Conservation (phyloP, 2,113 vertebrate genomes). For the Tympanuchus pallidicinctus region DNA sequence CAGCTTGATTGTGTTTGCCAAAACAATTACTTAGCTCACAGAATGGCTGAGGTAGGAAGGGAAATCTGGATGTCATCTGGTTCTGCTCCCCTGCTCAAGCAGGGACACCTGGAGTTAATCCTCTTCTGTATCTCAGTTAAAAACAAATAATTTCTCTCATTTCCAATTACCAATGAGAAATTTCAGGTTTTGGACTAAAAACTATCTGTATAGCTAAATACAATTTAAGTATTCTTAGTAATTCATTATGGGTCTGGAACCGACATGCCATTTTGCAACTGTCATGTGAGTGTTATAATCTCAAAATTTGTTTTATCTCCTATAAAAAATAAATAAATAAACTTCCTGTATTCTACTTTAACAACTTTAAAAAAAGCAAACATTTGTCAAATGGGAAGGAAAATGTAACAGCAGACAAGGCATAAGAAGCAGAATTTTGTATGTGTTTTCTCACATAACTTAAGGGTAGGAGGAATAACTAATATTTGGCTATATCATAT, state of each 20-base stretch:
- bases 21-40: neutral
- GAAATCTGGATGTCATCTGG: neutral
- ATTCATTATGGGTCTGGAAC: neutral
- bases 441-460: neutral
- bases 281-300: neutral
- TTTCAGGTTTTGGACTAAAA: neutral
- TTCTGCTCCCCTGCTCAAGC: neutral
- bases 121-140: neutral
- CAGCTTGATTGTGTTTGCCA: neutral
- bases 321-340: neutral
- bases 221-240: neutral
- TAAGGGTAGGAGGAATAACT: neutral
- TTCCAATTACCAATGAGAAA: neutral
- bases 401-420: neutral
- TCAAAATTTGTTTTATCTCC: neutral
- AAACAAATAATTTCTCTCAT: neutral
- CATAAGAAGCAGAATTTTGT: neutral
- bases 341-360: neutral
- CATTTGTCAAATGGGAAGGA: neutral
- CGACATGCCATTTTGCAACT: neutral
- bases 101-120: neutral
- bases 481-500: neutral
- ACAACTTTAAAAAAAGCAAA: neutral
- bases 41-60: neutral
- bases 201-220: neutral